phyloP scores from a whole-genome alignment of 2,888 invertebrate genomes.

The Temnothorax ravouxi region DNA sequence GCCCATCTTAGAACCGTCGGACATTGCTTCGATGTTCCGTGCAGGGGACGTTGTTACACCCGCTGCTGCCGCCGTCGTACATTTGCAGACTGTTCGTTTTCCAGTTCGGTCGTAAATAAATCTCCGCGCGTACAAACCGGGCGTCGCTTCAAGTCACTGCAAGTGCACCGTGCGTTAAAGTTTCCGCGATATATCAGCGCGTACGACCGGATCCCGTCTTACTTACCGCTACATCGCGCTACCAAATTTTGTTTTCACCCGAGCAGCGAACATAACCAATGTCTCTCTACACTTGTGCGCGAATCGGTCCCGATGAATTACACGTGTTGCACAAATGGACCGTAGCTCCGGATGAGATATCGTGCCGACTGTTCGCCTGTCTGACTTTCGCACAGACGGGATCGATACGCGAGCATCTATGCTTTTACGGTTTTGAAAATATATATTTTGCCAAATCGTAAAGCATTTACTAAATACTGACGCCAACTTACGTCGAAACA shows the following conservation, averaged over 20 bases:
- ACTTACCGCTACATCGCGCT: constrained; percentile 34
- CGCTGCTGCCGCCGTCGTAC: constrained; percentile 34
- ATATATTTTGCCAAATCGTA: constrained; percentile 45
- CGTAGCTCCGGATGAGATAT: not conserved
- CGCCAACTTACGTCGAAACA: constrained; percentile 17
- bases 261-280: constrained; percentile 61
- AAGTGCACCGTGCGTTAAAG: constrained; percentile 6
- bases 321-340: constrained; percentile 8
- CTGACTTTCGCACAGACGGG: constrained; percentile 21
- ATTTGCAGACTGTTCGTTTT: constrained; percentile 22
- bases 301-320: constrained; percentile 11
- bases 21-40: constrained; percentile 77
- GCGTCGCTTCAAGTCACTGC: constrained; percentile 3
- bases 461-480: constrained; percentile 48
- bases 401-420: constrained; percentile 34
- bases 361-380: not conserved
- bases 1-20: constrained; percentile 81
- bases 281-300: constrained; percentile 5
- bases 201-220: not conserved
- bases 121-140: not conserved
- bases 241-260: constrained; percentile 61
- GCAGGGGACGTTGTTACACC: constrained; percentile 55
- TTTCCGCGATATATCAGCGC: constrained; percentile 31
- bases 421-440: constrained; percentile 45
- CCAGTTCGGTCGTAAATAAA: constrained; percentile 1